These are phyloP conservation scores for Eristalis arbustorum DNA, from an alignment of 2,888 invertebrate genomes.

Conservation along the genomic window DNA sequence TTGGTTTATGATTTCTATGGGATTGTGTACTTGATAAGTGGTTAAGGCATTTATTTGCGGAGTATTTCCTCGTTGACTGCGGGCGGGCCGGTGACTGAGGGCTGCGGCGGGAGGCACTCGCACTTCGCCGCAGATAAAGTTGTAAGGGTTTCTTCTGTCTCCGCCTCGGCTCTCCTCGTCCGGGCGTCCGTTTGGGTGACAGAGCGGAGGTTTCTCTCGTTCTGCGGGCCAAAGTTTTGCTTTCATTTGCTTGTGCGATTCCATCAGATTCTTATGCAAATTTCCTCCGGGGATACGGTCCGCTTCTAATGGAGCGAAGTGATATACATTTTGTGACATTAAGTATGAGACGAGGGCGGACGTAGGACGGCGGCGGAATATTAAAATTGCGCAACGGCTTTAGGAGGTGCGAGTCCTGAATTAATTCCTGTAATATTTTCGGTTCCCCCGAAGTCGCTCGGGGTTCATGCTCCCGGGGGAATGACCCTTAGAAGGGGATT, in stretches of 20 bases:
- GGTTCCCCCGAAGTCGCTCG: neutral
- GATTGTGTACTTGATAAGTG: neutral
- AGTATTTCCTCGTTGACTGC: neutral
- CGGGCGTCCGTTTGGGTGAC: no score
- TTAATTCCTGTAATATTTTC: neutral
- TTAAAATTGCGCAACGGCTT: neutral
- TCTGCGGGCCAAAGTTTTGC: neutral
- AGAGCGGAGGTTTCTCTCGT: no score
- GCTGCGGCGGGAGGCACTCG: neutral
- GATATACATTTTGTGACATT: neutral
- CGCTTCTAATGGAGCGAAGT: constrained; percentile 1
- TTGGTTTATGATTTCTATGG: neutral
- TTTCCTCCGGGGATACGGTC: constrained; percentile 12
- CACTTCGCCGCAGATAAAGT: neutral
- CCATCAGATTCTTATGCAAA: constrained; percentile 8
- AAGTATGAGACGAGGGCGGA: neutral
- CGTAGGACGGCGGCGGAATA: neutral
- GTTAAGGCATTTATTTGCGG: neutral
- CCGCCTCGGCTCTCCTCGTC: no score
- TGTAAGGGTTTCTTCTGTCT: neutral
- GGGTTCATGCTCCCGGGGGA: neutral
- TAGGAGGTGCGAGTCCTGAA: neutral
- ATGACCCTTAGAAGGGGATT: neutral
- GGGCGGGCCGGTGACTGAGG: neutral
- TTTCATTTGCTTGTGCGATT: neutral